A percentile compares a stretch with the other conserved stretches of the same genome.
These are phyloP conservation scores for Nebria salina DNA, from an alignment of 2,888 invertebrate genomes.

Conservation along the genomic window DNA sequence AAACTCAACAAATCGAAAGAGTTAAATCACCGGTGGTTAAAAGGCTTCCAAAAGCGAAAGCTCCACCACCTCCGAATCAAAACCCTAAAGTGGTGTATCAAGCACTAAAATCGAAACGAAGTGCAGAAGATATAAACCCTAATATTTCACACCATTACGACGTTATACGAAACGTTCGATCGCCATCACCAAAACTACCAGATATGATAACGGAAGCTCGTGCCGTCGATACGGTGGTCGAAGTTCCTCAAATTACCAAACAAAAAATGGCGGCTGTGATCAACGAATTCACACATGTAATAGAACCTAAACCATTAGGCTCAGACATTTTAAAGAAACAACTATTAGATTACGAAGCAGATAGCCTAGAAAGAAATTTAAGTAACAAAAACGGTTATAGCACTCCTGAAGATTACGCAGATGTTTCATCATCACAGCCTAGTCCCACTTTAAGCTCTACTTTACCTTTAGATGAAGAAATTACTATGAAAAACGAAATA, in stretches of 20 bases:
- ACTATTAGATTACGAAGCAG: conserved; percentile 73
- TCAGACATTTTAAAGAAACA: conserved; percentile 38
- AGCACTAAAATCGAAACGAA: conserved; percentile 22
- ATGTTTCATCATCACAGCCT: conserved; percentile 74
- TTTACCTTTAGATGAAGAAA: conserved; percentile 81
- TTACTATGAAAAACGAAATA: conserved; percentile 81
- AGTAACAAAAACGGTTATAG: conserved; percentile 65
- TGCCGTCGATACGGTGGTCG: conserved; percentile 62
- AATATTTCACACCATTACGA: conserved; percentile 33
- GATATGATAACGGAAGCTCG: conserved; percentile 76
- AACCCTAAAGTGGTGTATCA: conserved; percentile 44
- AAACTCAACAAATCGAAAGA: conserved; percentile 12
- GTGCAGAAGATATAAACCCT: conserved; percentile 35
- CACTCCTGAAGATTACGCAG: conserved; percentile 72
- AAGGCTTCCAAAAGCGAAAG: conserved; percentile 58
- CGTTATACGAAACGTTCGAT: conserved; percentile 29
- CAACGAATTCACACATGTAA: conserved; percentile 61
- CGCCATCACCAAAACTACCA: conserved; percentile 56
- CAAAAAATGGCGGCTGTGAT: conserved; percentile 72
- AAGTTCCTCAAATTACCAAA: conserved; percentile 61
- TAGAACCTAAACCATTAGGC: neutral
- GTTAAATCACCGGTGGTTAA: conserved; percentile 61
- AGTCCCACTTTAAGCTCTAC: conserved; percentile 79
- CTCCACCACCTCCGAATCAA: conserved; percentile 61
- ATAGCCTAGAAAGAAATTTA: conserved; percentile 74